Percentiles rank a stretch among this genome's conserved stretches.
phyloP scores from a whole-genome alignment of 2,797 vertebrate genomes.

The Silurus aristotelis region DNA sequence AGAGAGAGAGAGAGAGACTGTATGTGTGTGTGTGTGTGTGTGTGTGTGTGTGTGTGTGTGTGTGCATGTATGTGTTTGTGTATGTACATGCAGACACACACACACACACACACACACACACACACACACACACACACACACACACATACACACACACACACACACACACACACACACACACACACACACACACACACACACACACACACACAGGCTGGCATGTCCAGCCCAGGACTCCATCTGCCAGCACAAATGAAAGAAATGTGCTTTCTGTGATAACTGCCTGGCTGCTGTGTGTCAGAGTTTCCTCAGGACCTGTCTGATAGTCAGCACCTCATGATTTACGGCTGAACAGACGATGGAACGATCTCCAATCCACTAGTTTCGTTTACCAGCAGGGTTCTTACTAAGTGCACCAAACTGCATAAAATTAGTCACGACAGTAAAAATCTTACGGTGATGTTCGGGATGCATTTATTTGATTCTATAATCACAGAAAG shows the following conservation, averaged over 20 bases:
- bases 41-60: background rate
- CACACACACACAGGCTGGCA: slow-evolving; percentile 16
- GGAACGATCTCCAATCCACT: slow-evolving; percentile 29
- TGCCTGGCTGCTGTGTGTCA: background rate
- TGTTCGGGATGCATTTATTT: background rate
- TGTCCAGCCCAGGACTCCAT: slow-evolving; percentile 53
- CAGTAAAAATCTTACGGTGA: background rate
- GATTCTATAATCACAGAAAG: slow-evolving; percentile 9
- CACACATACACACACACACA: background rate
- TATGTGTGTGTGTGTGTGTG: background rate
- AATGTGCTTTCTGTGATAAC: slow-evolving; percentile 62
- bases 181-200: background rate
- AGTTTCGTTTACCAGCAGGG: slow-evolving; percentile 10
- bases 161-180: slow-evolving; percentile 1
- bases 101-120: slow-evolving; percentile 2
- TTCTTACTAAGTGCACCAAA: background rate
- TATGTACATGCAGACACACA: too few species aligned
- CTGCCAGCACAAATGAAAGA: slow-evolving; percentile 64
- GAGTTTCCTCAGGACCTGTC: background rate
- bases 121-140: slow-evolving; percentile 4
- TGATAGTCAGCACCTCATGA: background rate
- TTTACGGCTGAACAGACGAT: background rate
- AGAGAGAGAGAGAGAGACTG: background rate
- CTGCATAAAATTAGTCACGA: background rate
- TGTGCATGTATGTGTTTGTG: background rate